Percentiles rank a stretch among this genome's conserved stretches.
These are phyloP conservation scores for Trogon surrucura DNA, from an alignment of 2,113 vertebrate species.

Conservation along the genomic window DNA sequence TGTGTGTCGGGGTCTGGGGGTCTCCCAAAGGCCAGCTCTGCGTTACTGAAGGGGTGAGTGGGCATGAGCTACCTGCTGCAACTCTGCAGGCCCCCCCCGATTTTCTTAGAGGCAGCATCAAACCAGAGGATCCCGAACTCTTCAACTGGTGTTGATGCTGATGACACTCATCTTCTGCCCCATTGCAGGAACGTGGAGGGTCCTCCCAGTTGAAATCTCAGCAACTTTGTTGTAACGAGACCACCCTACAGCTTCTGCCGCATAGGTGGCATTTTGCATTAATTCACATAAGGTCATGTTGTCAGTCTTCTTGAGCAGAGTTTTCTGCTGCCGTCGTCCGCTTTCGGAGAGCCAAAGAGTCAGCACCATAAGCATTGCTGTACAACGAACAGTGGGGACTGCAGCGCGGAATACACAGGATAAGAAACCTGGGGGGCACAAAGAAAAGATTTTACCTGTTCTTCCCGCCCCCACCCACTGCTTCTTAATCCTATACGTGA, in stretches of 20 bases:
- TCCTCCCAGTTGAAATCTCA: neutral
- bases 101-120: neutral
- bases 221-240: accelerated
- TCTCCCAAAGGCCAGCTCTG: neutral
- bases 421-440: neutral
- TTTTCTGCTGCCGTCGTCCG: neutral
- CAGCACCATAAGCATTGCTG: neutral
- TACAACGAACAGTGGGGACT: neutral
- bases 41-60: neutral
- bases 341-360: neutral
- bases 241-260: neutral
- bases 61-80: neutral
- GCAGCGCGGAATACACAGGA: neutral
- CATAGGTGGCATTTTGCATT: accelerated
- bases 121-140: neutral
- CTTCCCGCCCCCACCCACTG: neutral
- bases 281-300: neutral
- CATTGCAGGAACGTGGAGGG: accelerated
- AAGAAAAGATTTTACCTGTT: neutral
- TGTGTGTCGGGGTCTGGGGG: too few relatives aligned
- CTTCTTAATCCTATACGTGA: neutral
- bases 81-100: neutral
- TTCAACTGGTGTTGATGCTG: neutral
- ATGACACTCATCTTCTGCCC: neutral
- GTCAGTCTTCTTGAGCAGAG: neutral